Percentiles rank a stretch among this genome's conserved stretches.
phyloP scores from a whole-genome alignment of 2,113 vertebrate genomes.

The Gadus macrocephalus region DNA sequence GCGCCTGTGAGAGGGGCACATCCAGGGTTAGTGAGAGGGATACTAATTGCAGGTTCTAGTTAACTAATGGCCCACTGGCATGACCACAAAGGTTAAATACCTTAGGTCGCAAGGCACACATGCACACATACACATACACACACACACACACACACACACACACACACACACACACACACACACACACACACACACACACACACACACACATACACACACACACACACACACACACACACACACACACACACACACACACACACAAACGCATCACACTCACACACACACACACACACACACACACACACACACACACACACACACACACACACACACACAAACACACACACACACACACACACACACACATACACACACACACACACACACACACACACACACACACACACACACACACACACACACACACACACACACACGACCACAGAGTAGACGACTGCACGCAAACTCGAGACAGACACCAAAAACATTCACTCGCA shows the following conservation, averaged over 20 bases:
- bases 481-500: conserved; percentile 1
- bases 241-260: too few species aligned
- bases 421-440: neutral
- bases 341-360: neutral
- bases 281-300: neutral
- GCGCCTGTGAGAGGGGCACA: neutral
- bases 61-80: conserved; percentile 22
- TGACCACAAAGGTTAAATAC: neutral
- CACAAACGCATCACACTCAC: neutral
- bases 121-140: too few species aligned
- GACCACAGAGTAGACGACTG: conserved; percentile 22
- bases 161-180: neutral
- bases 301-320: neutral
- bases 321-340: too few species aligned
- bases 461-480: conserved; percentile 2
- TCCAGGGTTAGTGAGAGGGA: neutral
- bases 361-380: neutral
- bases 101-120: too few species aligned
- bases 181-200: too few species aligned
- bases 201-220: too few species aligned
- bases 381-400: too few species aligned
- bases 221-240: too few species aligned
- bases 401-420: too few species aligned
- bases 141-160: neutral
- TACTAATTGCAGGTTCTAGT: conserved; percentile 31